Conservation (phyloP, 2,888 invertebrate genomes). For the Isotomurus palustris region DNA sequence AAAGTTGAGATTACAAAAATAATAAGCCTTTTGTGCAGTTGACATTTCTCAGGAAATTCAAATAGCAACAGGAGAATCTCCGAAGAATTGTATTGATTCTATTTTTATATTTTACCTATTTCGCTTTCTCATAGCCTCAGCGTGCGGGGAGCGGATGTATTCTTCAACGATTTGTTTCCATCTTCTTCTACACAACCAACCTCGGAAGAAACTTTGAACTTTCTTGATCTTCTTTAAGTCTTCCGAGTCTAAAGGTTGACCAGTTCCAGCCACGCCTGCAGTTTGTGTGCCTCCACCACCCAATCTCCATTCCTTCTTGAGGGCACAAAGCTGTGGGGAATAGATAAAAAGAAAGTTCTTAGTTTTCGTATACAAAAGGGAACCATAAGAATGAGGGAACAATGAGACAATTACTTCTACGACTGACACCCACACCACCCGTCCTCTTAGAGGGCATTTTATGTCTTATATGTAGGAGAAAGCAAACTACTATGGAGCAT, state of each 20-base stretch:
- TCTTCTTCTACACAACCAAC: slow-evolving; percentile 82
- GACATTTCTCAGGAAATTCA: no score
- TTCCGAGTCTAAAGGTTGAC: slow-evolving; percentile 57
- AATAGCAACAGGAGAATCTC: no score
- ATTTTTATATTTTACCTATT: slow-evolving; percentile 67
- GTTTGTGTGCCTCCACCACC: slow-evolving; percentile 46
- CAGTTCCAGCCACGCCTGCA: slow-evolving; percentile 40
- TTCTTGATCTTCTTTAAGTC: slow-evolving; percentile 81
- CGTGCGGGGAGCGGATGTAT: slow-evolving; percentile 89
- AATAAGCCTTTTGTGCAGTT: neutral
- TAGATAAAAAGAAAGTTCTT: no score
- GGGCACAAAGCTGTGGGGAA: slow-evolving; percentile 63
- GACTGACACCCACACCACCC: no score
- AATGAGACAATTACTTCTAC: no score
- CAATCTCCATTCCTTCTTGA: slow-evolving; percentile 74
- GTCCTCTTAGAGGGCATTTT: no score
- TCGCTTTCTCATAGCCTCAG: slow-evolving; percentile 86
- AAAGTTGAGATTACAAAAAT: neutral
- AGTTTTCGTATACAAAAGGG: no score
- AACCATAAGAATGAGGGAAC: no score
- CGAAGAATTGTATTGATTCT: no score
- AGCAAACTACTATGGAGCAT: no score
- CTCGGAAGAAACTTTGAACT: slow-evolving; percentile 83
- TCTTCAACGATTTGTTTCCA: slow-evolving; percentile 95
- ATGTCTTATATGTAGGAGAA: no score